Conservation (phyloP, 2,888 invertebrate species). For the Salticus scenicus region DNA sequence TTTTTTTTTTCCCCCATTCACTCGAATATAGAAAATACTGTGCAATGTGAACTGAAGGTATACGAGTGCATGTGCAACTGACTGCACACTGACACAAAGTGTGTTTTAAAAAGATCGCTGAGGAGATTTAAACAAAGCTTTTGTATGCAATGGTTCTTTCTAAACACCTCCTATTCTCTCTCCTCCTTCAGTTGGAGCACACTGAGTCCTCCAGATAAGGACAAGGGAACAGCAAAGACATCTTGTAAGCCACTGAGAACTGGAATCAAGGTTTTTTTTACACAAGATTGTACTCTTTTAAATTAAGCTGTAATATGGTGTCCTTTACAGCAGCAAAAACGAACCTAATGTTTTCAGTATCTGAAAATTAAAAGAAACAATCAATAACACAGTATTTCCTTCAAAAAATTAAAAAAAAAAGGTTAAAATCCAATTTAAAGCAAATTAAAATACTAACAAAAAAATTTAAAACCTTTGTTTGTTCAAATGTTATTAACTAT, state of each 20-base stretch:
- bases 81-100: constrained; percentile 53
- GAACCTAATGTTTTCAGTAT: constrained; percentile 99
- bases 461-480: no score
- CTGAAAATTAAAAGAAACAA: constrained; percentile 80
- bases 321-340: constrained; percentile 99
- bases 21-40: constrained; percentile 56
- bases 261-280: constrained; percentile 45
- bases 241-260: constrained; percentile 53
- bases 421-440: no score
- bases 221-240: constrained; percentile 2
- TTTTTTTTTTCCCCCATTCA: constrained; percentile 14
- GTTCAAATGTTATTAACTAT: no score
- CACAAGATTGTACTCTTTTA: constrained; percentile 99
- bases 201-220: no score
- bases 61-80: constrained; percentile 59
- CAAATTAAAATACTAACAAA: not conserved
- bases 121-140: constrained; percentile 43
- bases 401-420: no score
- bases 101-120: constrained; percentile 36
- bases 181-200: constrained; percentile 22
- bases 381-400: not conserved
- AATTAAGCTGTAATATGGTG: constrained; percentile 99
- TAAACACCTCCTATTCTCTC: constrained; percentile 37
- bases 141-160: constrained; percentile 14
- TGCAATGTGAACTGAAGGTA: constrained; percentile 64